phyloP scores from a whole-genome alignment of 2,797 vertebrate species.

The Coccyzus lansbergi region DNA sequence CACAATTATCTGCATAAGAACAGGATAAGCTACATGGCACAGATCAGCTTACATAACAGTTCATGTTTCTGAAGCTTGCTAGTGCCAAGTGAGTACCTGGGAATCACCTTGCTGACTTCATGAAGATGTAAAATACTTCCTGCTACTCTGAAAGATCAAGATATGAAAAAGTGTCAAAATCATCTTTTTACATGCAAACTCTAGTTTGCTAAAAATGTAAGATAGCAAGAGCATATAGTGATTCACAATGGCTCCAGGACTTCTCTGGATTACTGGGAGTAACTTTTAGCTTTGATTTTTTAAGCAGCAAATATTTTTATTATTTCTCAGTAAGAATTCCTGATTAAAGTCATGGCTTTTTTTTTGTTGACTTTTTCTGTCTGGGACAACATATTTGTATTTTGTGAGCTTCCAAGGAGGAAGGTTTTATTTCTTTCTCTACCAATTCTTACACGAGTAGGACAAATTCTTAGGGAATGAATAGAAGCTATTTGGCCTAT shows the following conservation, averaged over 20 bases:
- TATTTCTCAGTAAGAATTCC: conserved; percentile 11
- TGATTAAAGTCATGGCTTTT: neutral
- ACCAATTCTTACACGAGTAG: neutral
- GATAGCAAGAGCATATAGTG: neutral
- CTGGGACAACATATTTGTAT: neutral
- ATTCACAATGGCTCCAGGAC: neutral
- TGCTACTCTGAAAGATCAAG: neutral
- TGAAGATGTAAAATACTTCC: neutral
- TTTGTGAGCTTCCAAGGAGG: conserved; percentile 11
- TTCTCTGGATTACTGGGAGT: neutral
- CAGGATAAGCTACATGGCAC: neutral
- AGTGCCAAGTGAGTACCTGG: neutral
- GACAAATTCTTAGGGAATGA: conserved; percentile 64
- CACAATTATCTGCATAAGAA: neutral
- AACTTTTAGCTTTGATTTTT: neutral
- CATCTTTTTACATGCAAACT: neutral
- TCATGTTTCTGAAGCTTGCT: neutral
- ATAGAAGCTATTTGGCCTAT: conserved; percentile 38
- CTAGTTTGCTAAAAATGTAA: neutral
- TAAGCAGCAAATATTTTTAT: neutral
- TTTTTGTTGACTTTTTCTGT: conserved; percentile 9
- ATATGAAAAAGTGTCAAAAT: neutral
- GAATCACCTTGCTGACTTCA: neutral
- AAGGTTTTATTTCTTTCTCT: conserved; percentile 31
- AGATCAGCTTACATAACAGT: neutral